Evolutionary conservation across 2,113 vertebrate genomes (phyloP), one percentile per base, ranked within the genome.

Genomic region (Macheiramphus alcinus): DNA sequence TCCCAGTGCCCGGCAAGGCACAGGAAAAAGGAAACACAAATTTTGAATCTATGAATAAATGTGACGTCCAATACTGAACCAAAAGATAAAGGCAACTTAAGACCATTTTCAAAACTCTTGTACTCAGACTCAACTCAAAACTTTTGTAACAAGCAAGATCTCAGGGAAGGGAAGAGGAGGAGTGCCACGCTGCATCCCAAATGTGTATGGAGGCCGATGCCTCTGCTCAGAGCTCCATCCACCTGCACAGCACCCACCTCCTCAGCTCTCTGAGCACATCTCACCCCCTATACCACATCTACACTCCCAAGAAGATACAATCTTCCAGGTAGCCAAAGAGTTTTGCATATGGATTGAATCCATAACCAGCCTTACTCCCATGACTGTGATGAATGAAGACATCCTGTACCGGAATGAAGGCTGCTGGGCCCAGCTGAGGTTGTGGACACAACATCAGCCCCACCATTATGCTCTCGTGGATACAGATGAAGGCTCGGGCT

Each of bases 201-300:
- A 48, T 0, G 8, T 7, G 25, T 26, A 42, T 0, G 1, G 56
- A 80, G n/a, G 50, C 15, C 48, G 42, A 32, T 1, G 8, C 7
- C 58, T 47, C 36, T 40, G 36, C 70, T 50, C 68, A 53, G 47
- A 71, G 61, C 65, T 68, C 59, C 55, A 27, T 32, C 45, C 55
- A 17, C 38, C 36, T 16, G 23, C 74, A 55, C 19, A 62, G 59
- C 66, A 68, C 59, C 62, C 23, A 45, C 7, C 45, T 75, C 70
- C 56, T 29, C 43, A 47, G 56, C 26, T 18, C 22, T 10, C 27
- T 14, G 29, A 72, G 36, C 42, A 21, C 56, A 29, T 17, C 74
- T 29, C 59, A 78, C 5, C 22, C 43, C 18, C 32, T 22, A 5
- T 7, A 48, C 42, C 65, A 62, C 27, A 38, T 7, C 43, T 9